Base-by-base conservation (phyloP, 2,797 vertebrate genomes). In the Acrocephalus scirpaceus region DNA sequence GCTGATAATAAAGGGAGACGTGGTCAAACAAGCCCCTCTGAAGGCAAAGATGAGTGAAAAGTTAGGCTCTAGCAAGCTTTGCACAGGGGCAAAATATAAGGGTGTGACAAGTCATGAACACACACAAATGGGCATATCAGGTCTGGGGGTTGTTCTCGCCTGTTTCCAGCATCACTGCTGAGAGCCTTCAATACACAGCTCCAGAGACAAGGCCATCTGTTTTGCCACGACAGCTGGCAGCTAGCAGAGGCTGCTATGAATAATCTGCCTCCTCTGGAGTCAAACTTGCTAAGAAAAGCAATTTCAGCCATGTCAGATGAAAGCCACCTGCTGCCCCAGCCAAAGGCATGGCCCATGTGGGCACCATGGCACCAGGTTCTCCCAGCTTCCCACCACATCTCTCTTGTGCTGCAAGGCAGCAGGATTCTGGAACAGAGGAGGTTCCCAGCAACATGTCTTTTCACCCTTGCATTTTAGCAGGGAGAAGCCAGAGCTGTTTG, bases 201-300 rank as follows among this genome's bases (percentile, higher is more conserved):
- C 88, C 76, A 50, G 75, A 65, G 82, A 97, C 65, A 50, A 67
- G 44, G 85, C 90, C 93, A 95, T 88, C 94, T 97, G 96, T 72
- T 95, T 44, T 47, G 66, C 70, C 78, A 26, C 4, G 50, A 93
- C 93, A 97, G 92, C 88, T 92, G 96, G 93, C 88, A 92, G 91
- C 85, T 94, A 95, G 90, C 57, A 86, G 79, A 93, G 70, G 53
- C 82, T 29, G 32, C 76, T 36, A 26, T 57, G 82, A 88, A 77
- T 30, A 78, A 81, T 51, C 78, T 83, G 57, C 44, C 62, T 91
- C 72, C 85, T 86, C n/a, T 57, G 76, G 72, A 88, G 76, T 53
- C 62, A 61, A 61, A 40, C 73, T 86, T 29, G 20, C 70, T 75
- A 67, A 64, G 87, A 88, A 93, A 90, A 79, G 67, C 40, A 30